A percentile compares a stretch with the other conserved stretches of the same genome.
Evolutionary conservation across 2,113 vertebrate genomes (phyloP).

Genomic region (Pseudonaja textilis): DNA sequence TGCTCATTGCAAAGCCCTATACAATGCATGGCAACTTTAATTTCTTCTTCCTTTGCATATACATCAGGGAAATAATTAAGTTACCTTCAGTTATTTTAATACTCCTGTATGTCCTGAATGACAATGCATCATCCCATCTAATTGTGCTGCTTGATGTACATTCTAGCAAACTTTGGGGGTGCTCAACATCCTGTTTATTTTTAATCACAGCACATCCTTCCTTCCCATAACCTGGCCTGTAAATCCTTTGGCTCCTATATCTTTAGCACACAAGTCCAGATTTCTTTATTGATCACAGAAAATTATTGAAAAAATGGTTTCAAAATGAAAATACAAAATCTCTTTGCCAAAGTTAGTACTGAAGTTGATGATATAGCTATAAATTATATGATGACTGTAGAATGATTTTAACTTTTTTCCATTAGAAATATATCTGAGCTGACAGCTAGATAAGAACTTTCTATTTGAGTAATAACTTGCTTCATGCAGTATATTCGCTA

Average conservation of each 20-base stretch:
- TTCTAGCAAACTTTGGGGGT: neutral
- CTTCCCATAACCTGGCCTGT: neutral
- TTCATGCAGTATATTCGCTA: conserved; percentile 16
- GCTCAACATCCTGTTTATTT: neutral
- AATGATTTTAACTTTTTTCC: conserved; percentile 46
- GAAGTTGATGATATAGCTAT: neutral
- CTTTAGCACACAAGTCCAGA: neutral
- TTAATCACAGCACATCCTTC: neutral
- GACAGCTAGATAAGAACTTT: conserved; percentile 28
- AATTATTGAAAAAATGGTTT: neutral
- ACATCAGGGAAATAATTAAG: neutral
- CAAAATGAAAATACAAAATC: neutral
- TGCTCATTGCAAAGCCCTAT: conserved; percentile 34
- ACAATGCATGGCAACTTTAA: conserved; percentile 26
- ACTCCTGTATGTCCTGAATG: neutral
- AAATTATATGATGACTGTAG: conserved; percentile 23
- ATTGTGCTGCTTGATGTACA: neutral
- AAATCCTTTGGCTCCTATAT: neutral
- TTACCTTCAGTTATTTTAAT: neutral
- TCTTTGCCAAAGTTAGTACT: neutral
- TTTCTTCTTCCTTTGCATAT: neutral
- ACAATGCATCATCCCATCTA: neutral
- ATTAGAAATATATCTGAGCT: conserved; percentile 38
- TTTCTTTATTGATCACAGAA: neutral
- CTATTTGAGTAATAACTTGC: conserved; percentile 27